Evolutionary conservation across 2,113 vertebrate genomes (phyloP).

Genomic region (Hypomesus transpacificus): DNA sequence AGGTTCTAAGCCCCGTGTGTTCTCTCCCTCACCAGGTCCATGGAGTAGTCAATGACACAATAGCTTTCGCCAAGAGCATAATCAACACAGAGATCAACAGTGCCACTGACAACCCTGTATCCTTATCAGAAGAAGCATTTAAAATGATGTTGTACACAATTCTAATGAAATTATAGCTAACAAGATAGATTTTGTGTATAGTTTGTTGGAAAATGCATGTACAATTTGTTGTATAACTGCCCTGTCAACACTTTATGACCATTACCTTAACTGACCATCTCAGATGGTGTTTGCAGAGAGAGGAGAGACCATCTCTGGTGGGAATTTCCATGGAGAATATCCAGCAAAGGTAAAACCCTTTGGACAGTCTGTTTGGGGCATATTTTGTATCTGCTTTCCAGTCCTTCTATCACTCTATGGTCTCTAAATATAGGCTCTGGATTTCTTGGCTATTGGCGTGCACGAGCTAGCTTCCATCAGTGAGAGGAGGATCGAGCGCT

Average conservation of each 20-base stretch:
- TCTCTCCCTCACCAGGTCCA: slow-evolving; percentile 78
- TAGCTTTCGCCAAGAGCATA: slow-evolving; percentile 89
- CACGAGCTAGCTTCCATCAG: slow-evolving; percentile 96
- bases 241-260: neutral
- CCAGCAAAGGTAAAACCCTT: slow-evolving; percentile 73
- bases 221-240: neutral
- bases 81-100: slow-evolving; percentile 96
- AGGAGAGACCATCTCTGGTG: slow-evolving; percentile 95
- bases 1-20: neutral
- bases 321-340: slow-evolving; percentile 99
- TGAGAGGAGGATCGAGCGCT: slow-evolving; percentile 90
- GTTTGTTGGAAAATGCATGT: neutral
- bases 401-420: neutral
- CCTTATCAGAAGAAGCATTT: slow-evolving; percentile 57
- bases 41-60: slow-evolving; percentile 91
- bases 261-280: slow-evolving; percentile 24
- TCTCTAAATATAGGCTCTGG: slow-evolving; percentile 76
- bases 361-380: no score
- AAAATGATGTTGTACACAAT: neutral
- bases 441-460: slow-evolving; percentile 86
- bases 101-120: slow-evolving; percentile 98
- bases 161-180: neutral
- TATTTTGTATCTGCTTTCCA: neutral
- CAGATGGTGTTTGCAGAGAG: slow-evolving; percentile 98
- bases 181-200: no score